Conservation (phyloP, 1,140 invertebrate species). For the Lamellibrachia luymesi region DNA sequence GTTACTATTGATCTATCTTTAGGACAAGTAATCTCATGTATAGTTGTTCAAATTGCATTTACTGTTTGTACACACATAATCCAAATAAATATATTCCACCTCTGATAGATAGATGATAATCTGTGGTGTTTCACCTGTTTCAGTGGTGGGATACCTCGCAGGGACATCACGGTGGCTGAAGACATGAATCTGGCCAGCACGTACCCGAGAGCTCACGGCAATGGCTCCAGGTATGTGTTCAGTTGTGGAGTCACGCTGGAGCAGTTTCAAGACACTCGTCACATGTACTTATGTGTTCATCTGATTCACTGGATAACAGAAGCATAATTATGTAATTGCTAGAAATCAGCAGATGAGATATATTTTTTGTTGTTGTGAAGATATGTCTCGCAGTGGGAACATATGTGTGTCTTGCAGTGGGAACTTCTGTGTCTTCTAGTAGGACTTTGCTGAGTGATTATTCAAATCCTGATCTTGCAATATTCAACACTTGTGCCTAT, state of each 20-base stretch:
- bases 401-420: neutral
- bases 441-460: too few relatives aligned
- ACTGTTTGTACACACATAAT: too few relatives aligned
- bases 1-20: too few relatives aligned
- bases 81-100: too few relatives aligned
- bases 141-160: neutral
- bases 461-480: neutral
- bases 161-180: neutral
- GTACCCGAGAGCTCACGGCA: neutral
- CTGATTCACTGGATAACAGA: neutral
- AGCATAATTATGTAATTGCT: neutral
- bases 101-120: neutral
- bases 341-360: neutral
- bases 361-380: neutral
- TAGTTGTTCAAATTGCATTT: too few relatives aligned
- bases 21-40: too few relatives aligned
- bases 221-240: neutral
- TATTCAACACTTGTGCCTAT: neutral
- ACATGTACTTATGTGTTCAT: too few relatives aligned
- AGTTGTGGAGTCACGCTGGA: too few relatives aligned
- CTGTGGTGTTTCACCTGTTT: neutral
- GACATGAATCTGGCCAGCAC: neutral
- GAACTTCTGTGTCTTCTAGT: neutral
- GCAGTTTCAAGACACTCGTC: too few relatives aligned
- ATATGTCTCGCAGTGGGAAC: neutral